These are phyloP conservation scores for Champsocephalus esox DNA, from an alignment of 2,797 vertebrate genomes.

Conservation along the genomic window DNA sequence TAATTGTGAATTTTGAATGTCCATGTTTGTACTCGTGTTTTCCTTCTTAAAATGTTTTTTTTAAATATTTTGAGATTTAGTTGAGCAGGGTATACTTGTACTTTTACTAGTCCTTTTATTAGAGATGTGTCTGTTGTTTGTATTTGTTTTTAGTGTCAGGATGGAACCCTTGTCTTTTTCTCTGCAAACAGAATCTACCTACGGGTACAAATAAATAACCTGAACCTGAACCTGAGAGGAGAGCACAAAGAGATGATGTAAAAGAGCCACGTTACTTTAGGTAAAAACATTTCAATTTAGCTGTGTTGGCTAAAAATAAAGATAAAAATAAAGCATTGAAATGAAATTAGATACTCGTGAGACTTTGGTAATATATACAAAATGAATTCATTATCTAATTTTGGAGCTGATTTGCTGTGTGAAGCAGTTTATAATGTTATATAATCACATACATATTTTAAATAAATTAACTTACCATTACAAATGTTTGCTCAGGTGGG, in stretches of 20 bases:
- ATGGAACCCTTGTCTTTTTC: too few species aligned
- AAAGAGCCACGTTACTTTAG: not conserved
- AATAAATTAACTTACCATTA: conserved; percentile 11
- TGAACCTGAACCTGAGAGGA: not conserved
- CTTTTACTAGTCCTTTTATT: too few species aligned
- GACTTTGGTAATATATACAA: conserved; percentile 22
- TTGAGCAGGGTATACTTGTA: too few species aligned
- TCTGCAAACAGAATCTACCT: too few species aligned
- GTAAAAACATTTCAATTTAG: conserved; percentile 10
- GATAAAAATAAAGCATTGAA: conserved; percentile 24
- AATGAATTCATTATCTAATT: conserved; percentile 21
- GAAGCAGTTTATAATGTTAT: conserved; percentile 30
- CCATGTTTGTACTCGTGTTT: too few species aligned
- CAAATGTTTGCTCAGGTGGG: conserved; percentile 22
- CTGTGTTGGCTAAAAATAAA: conserved; percentile 8
- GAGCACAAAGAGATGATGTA: not conserved
- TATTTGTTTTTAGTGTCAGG: too few species aligned
- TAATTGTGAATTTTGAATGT: too few species aligned
- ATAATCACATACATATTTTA: conserved; percentile 23
- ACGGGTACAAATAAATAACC: too few species aligned
- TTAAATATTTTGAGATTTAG: too few species aligned
- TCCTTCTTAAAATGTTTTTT: too few species aligned
- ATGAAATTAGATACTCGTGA: conserved; percentile 33
- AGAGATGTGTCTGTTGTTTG: too few species aligned
- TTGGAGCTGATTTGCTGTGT: conserved; percentile 18